A percentile compares a stretch with the other conserved stretches of the same genome.
Evolutionary conservation across 2,888 invertebrate species (phyloP).

Genomic region (Cantharis rufa): DNA sequence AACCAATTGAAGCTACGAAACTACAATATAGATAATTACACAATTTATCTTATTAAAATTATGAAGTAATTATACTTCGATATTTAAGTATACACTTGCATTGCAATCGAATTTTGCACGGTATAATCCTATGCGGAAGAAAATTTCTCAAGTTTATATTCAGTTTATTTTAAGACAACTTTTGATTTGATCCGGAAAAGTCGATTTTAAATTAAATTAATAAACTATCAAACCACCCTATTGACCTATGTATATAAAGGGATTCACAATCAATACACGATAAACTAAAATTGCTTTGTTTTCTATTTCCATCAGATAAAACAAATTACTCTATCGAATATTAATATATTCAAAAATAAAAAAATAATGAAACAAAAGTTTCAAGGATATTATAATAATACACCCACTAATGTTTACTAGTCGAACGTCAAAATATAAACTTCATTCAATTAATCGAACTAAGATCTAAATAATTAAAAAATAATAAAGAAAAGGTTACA

Average conservation of each 20-base stretch:
- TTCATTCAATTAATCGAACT: neutral
- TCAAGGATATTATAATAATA: neutral
- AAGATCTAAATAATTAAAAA: neutral
- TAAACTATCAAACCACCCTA: neutral
- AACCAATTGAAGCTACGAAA: neutral
- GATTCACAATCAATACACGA: neutral
- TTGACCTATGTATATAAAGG: neutral
- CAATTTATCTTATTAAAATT: neutral
- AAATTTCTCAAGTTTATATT: neutral
- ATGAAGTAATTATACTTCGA: neutral
- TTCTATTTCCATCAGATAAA: neutral
- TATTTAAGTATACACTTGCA: neutral
- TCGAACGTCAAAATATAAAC: neutral
- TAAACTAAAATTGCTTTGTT: neutral
- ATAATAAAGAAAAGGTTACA: neutral
- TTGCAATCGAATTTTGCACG: neutral
- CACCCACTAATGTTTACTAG: neutral
- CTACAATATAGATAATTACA: neutral
- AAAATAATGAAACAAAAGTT: neutral
- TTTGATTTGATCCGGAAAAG: neutral
- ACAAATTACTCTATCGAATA: neutral
- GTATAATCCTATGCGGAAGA: neutral
- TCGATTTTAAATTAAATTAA: neutral
- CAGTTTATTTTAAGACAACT: neutral
- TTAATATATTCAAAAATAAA: neutral